A percentile compares a stretch with the other conserved stretches of the same genome.
Evolutionary conservation across 2,797 vertebrate species (phyloP).

Genomic region (Gouania willdenowi): DNA sequence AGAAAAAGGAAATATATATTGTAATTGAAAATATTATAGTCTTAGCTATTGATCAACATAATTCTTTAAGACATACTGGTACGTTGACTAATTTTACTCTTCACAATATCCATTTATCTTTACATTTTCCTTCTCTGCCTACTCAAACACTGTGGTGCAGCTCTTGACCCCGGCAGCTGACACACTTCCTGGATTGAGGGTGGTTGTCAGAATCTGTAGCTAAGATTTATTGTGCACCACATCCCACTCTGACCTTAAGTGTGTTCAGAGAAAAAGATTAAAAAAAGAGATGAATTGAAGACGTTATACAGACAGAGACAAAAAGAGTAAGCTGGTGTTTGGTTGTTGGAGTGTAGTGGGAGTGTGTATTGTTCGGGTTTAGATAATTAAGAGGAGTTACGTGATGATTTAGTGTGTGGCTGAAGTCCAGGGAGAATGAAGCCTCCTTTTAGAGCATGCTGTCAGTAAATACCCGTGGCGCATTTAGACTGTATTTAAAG

Average conservation of each 20-base stretch:
- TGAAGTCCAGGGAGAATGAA: conserved; percentile 14
- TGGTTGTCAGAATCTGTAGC: conserved; percentile 44
- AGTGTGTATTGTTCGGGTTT: conserved; percentile 31
- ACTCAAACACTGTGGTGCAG: conserved; percentile 35
- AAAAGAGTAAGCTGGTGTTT: conserved; percentile 28
- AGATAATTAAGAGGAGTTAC: conserved; percentile 44
- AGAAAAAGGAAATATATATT: too few relatives aligned
- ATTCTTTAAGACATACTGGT: too few relatives aligned
- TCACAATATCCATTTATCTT: too few relatives aligned
- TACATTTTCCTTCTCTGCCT: conserved; percentile 48
- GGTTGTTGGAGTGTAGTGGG: conserved; percentile 32
- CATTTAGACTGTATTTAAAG: conserved; percentile 1
- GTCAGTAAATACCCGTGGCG: conserved; percentile 14
- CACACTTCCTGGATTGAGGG: conserved; percentile 54
- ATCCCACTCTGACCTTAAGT: conserved; percentile 53
- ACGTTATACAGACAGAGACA: conserved; percentile 26
- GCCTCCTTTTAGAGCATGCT: conserved; percentile 12
- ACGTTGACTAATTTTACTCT: too few relatives aligned
- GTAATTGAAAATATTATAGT: too few relatives aligned
- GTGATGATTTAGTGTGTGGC: conserved; percentile 53
- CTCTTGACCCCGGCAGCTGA: conserved; percentile 18
- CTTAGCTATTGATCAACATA: too few relatives aligned
- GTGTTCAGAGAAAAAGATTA: conserved; percentile 29
- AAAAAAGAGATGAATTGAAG: conserved; percentile 38
- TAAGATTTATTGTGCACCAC: conserved; percentile 63